A percentile compares a stretch with the other conserved stretches of the same genome.
These are phyloP conservation scores for Tarsius wallacei DNA, from an alignment of 2,797 vertebrate genomes.

Conservation along the genomic window DNA sequence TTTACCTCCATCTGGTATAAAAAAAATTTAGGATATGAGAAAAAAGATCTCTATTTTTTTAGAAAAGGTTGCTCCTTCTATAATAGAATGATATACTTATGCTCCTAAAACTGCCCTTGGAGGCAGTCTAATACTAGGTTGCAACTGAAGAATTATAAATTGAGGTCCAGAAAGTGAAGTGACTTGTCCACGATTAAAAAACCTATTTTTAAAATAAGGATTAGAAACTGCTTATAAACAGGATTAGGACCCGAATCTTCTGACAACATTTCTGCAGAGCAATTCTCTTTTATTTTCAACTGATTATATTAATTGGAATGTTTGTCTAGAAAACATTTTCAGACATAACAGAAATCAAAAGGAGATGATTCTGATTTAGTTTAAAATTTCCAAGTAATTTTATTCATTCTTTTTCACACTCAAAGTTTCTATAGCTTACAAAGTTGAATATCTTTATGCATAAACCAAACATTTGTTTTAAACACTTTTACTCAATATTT, in stretches of 20 bases:
- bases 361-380: neutral
- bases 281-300: neutral
- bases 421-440: neutral
- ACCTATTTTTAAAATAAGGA: neutral
- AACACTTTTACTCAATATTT: neutral
- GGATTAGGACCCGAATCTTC: neutral
- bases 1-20: neutral
- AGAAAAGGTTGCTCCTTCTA: neutral
- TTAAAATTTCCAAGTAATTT: constrained; percentile 41
- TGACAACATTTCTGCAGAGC: neutral
- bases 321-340: neutral
- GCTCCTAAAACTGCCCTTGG: neutral
- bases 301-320: neutral
- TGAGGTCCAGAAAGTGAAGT: neutral
- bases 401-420: neutral
- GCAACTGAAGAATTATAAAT: neutral
- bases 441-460: neutral
- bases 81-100: neutral
- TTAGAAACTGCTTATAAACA: neutral
- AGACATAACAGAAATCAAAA: constrained; percentile 1
- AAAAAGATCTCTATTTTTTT: neutral
- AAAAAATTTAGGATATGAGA: neutral
- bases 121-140: neutral
- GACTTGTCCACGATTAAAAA: neutral
- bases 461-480: neutral